These are phyloP conservation scores for Scatophagus argus DNA, from an alignment of 2,113 vertebrate genomes.

Conservation along the genomic window DNA sequence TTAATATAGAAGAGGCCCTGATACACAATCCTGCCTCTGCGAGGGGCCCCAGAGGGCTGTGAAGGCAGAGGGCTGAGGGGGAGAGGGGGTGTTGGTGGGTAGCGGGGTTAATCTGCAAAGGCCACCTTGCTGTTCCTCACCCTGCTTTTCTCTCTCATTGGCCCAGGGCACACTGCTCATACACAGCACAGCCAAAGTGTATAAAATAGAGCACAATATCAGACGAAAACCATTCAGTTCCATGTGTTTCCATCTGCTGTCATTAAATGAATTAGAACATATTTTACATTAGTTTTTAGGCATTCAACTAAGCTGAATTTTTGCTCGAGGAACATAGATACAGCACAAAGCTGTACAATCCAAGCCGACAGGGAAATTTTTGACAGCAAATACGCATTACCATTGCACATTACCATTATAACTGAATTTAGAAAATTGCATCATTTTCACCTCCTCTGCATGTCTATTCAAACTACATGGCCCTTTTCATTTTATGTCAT, in stretches of 20 bases:
- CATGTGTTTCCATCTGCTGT: constrained; percentile 81
- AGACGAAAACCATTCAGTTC: constrained; percentile 78
- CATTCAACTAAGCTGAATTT: constrained; percentile 82
- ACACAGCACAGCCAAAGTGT: constrained; percentile 77
- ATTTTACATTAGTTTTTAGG: constrained; percentile 83
- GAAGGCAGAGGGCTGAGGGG: constrained; percentile 69
- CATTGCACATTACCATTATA: constrained; percentile 84
- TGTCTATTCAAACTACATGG: constrained; percentile 83
- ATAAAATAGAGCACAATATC: constrained; percentile 81
- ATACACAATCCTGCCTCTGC: constrained; percentile 82
- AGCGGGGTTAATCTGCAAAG: constrained; percentile 86
- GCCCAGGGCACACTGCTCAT: constrained; percentile 80
- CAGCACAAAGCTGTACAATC: constrained; percentile 81
- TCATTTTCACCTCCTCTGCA: constrained; percentile 86
- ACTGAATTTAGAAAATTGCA: constrained; percentile 87
- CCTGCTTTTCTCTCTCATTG: constrained; percentile 81
- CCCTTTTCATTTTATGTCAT: constrained; percentile 84
- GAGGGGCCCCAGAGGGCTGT: constrained; percentile 73
- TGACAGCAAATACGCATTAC: constrained; percentile 82
- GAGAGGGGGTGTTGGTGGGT: constrained; percentile 64
- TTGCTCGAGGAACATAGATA: constrained; percentile 83
- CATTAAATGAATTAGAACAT: constrained; percentile 84
- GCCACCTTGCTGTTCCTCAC: constrained; percentile 86
- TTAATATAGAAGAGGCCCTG: constrained; percentile 80
- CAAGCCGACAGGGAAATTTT: constrained; percentile 81